These are phyloP conservation scores for Hydractinia echinata DNA, from an alignment of 30 jellyfish, hydroid and myxozoan genomes.

Conservation along the genomic window DNA sequence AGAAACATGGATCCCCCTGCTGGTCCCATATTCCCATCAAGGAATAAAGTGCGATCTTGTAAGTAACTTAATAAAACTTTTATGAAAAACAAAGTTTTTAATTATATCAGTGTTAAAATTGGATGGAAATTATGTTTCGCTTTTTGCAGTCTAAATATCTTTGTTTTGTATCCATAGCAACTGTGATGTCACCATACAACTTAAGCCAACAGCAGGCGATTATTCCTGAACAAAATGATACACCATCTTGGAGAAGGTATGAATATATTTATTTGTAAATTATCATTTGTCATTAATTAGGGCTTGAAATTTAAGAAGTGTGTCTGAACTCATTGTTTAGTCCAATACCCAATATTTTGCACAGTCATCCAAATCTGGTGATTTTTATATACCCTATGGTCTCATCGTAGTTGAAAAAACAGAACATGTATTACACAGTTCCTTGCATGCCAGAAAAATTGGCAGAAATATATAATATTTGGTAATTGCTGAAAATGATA, in stretches of 20 bases:
- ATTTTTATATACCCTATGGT: too few species aligned
- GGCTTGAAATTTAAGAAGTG: too few species aligned
- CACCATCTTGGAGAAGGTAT: slow-evolving; percentile 24
- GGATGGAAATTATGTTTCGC: background rate
- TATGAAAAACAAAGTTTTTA: background rate
- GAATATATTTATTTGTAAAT: background rate
- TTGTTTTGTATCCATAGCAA: slow-evolving; percentile 1
- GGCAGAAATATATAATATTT: too few species aligned
- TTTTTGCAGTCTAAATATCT: background rate
- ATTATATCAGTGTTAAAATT: too few species aligned
- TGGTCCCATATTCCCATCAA: slow-evolving; percentile 36
- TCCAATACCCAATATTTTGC: too few species aligned
- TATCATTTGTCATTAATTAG: background rate
- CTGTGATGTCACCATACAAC: background rate
- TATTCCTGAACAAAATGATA: slow-evolving; percentile 12
- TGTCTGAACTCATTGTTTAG: too few species aligned
- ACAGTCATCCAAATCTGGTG: too few species aligned
- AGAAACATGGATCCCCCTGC: slow-evolving; percentile 27
- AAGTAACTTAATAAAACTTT: background rate
- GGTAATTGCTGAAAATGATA: too few species aligned
- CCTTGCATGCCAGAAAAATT: too few species aligned
- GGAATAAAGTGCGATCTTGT: background rate
- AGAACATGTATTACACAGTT: too few species aligned
- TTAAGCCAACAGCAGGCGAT: too few species aligned
- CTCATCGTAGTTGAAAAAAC: too few species aligned